Conservation (phyloP, 2,113 vertebrate species). For the Mungos mungo region DNA sequence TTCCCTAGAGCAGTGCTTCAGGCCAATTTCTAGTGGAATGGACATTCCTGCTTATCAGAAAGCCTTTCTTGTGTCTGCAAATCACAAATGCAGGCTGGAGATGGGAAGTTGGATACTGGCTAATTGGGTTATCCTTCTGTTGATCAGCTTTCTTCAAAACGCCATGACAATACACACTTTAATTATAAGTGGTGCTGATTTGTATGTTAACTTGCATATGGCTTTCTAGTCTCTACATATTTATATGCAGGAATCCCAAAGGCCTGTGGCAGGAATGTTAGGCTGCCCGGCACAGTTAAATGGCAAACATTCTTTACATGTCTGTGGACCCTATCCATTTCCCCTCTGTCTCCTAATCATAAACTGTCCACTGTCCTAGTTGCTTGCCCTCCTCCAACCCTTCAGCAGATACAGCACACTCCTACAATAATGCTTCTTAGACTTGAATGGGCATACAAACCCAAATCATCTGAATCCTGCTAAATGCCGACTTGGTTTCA, state of each 20-base stretch:
- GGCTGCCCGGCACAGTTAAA: not conserved
- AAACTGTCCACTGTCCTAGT: not conserved
- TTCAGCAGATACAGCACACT: not conserved
- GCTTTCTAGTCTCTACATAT: not conserved
- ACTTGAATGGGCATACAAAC: not conserved
- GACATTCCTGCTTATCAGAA: not conserved
- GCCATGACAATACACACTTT: not conserved
- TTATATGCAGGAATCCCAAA: constrained; percentile 58
- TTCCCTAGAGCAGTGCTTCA: not conserved
- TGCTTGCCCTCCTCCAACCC: not conserved
- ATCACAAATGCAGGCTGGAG: not conserved
- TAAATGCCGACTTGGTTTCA: not conserved
- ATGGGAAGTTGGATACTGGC: not conserved
- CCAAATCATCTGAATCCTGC: not conserved
- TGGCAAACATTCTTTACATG: constrained; percentile 46
- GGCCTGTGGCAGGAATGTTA: constrained; percentile 16
- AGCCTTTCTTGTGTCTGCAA: not conserved
- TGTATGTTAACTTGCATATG: not conserved
- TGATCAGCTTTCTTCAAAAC: not conserved
- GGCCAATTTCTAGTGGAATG: not conserved
- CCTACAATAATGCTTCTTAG: not conserved
- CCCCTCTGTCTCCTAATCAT: not conserved
- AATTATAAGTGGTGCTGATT: not conserved
- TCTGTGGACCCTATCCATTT: not conserved
- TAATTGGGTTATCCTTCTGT: not conserved